A percentile compares a stretch with the other conserved stretches of the same genome.
These are phyloP conservation scores for Cerastoderma edule DNA, from an alignment of 2,888 invertebrate genomes.

Conservation along the genomic window DNA sequence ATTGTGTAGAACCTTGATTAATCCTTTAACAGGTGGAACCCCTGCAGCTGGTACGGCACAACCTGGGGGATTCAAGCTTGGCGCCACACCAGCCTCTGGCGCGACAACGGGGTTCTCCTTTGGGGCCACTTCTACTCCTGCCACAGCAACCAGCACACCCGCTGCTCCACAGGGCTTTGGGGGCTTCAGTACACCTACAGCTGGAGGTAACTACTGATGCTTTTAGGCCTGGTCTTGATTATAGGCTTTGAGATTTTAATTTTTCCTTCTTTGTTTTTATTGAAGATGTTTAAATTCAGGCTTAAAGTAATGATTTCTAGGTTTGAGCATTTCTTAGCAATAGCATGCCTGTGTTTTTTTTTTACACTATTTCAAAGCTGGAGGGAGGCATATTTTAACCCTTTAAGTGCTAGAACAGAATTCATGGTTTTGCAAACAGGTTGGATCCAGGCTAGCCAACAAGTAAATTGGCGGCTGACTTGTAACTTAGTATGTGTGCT, in stretches of 20 bases:
- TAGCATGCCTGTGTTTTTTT: no score
- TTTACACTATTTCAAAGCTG: no score
- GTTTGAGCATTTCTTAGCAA: background rate
- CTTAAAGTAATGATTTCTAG: background rate
- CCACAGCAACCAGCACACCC: slow-evolving; percentile 11
- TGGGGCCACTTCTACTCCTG: background rate
- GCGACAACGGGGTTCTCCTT: slow-evolving; percentile 13
- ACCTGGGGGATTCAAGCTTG: slow-evolving; percentile 45
- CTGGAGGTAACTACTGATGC: background rate
- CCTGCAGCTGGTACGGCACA: slow-evolving; percentile 44
- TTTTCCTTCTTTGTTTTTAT: no score
- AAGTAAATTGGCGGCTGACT: no score
- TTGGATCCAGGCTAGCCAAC: no score
- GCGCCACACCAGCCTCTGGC: slow-evolving; percentile 27
- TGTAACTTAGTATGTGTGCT: no score
- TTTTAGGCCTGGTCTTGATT: background rate
- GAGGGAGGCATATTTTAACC: no score
- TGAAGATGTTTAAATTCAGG: background rate
- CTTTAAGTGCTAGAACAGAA: no score
- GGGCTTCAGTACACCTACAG: slow-evolving; percentile 9
- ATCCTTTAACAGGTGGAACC: slow-evolving; percentile 2
- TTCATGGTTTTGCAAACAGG: no score
- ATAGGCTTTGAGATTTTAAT: background rate
- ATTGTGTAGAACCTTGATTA: background rate
- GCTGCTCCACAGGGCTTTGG: slow-evolving; percentile 20